Evolutionary conservation across 2,888 invertebrate species (phyloP), one percentile per base, ranked within the genome.

Genomic region (Byasa hedistus): DNA sequence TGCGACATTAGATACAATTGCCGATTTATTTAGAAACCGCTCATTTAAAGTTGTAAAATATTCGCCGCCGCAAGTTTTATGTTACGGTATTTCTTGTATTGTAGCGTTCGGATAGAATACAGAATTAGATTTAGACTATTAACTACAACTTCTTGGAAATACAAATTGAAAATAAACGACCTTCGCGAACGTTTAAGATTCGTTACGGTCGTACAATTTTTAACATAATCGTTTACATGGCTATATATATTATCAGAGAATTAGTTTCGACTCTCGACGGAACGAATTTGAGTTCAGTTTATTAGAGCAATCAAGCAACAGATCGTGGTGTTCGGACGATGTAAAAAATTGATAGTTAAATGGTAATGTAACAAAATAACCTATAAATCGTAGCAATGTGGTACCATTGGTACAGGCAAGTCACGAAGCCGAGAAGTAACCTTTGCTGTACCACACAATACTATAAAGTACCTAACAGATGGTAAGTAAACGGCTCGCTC

Each of bases 401-500:
- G 70, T 72, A 72, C 68, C 70, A 71, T 75, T 70, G 72, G 69
- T 72, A 73, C 74, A 71, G 72, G 73, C 79, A 54, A 81, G 85
- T 85, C 85, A 86, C 85, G 84, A 83, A 68, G 71, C 72, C 68
- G 72, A 78, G 74, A 79, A 76, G 73, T 82, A 85, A 86, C 86
- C 86, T 86, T 86, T 86, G 76, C 70, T 69, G 68, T 64, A 72
- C 69, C 72, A 72, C 75, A 76, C 76, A 75, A 72, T 73, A 76
- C 79, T 82, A 80, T 79, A 78, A 65, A 70, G 71, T 81, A 76
- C 73, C 76, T 71, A 74, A 72, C 74, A 75, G 76, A 75, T 78
- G 77, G 66, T 76, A 68, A 78, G 84, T 84, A 82, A 83, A 74
- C 69, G 83, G 82, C 82, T 73, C 57, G 84, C 61, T 85, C 80